Evolutionary conservation across 2,113 vertebrate species (phyloP).

Genomic region (Leucoraja erinaceus): DNA sequence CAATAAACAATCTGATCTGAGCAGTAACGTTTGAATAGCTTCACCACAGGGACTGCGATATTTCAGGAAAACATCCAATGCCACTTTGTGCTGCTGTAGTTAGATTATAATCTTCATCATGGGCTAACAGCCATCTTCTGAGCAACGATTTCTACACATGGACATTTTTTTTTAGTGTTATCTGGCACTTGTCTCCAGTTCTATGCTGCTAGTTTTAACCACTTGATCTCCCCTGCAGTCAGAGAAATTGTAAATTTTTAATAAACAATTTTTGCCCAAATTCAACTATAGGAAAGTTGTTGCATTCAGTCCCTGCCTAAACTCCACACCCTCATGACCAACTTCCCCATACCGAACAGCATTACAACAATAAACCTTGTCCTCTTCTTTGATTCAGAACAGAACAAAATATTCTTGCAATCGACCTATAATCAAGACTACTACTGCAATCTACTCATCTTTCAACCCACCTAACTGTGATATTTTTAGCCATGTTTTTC

Average conservation of each 20-base stretch:
- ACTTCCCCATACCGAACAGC: neutral
- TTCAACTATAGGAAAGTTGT: neutral
- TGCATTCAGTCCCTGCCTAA: neutral
- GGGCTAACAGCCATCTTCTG: no score
- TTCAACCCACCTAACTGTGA: neutral
- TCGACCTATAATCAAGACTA: no score
- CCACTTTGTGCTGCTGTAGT: neutral
- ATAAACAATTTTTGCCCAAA: neutral
- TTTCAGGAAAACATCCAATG: neutral
- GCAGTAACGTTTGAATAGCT: neutral
- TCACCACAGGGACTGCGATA: neutral
- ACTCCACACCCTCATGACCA: neutral
- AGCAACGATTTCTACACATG: no score
- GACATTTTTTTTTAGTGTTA: no score
- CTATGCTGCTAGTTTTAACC: neutral
- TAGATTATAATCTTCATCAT: neutral
- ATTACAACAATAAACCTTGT: no score
- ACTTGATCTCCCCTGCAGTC: neutral
- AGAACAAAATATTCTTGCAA: no score
- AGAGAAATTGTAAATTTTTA: neutral
- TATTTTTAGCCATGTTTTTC: no score
- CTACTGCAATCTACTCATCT: no score
- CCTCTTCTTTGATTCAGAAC: no score
- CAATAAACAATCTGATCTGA: neutral
- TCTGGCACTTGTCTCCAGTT: neutral